Percentiles rank a stretch among this genome's conserved stretches.
Conservation (phyloP, 1,140 invertebrate species). For the Drosophila pallidifrons region DNA sequence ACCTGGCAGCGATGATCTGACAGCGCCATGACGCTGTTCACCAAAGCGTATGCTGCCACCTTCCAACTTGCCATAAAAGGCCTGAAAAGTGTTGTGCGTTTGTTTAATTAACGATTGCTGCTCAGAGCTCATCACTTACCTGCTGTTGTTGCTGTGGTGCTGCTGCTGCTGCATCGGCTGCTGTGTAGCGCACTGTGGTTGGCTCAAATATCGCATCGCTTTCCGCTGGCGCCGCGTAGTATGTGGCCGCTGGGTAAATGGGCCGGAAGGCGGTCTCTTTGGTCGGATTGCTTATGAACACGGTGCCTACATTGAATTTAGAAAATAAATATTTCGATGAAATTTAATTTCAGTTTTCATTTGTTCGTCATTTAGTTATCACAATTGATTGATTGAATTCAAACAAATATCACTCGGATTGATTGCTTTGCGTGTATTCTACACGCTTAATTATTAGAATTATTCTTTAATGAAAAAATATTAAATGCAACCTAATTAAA, state of each 20-base stretch:
- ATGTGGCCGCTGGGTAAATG: conserved; percentile 44
- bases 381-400: background rate
- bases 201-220: conserved; percentile 59
- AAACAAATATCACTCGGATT: no score
- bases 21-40: conserved; percentile 22
- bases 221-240: conserved; percentile 46
- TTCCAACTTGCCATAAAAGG: conserved; percentile 58
- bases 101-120: conserved; percentile 42
- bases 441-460: no score
- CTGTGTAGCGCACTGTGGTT: conserved; percentile 67
- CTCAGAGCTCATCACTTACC: conserved; percentile 22
- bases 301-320: conserved; percentile 27
- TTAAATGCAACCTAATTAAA: no score
- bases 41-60: conserved; percentile 39
- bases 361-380: no score
- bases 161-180: conserved; percentile 54
- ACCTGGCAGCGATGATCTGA: conserved; percentile 11
- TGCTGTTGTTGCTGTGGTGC: conserved; percentile 13
- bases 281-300: conserved; percentile 40
- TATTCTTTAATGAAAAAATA: no score
- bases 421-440: no score
- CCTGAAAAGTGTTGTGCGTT: conserved; percentile 41
- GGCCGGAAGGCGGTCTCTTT: conserved; percentile 58
- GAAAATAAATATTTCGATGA: background rate
- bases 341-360: no score